Conservation (phyloP, 2,888 invertebrate species). For the Ceriagrion tenellum region DNA sequence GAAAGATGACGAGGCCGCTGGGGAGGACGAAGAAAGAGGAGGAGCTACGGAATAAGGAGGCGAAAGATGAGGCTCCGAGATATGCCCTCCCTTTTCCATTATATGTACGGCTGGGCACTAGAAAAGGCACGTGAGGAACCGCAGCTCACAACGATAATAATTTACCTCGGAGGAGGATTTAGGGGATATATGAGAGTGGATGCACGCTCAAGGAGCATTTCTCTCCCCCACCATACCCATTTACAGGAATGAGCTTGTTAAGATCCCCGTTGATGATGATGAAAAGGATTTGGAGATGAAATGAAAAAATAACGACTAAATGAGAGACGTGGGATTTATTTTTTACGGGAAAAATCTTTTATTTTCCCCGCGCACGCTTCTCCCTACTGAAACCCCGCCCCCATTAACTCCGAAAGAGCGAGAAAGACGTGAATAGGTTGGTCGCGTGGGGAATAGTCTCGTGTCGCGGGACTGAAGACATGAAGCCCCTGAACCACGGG, state of each 20-base stretch:
- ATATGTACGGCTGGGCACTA: not conserved
- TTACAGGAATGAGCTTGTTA: constrained; percentile 27
- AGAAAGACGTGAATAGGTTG: not conserved
- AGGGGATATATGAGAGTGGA: too few relatives aligned
- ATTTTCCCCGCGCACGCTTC: not conserved
- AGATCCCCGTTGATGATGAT: not conserved
- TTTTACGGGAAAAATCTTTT: not conserved
- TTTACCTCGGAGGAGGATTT: not conserved
- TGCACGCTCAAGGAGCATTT: not conserved
- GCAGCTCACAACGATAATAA: not conserved
- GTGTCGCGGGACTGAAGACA: not conserved
- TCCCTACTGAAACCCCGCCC: not conserved
- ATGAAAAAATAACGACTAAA: not conserved
- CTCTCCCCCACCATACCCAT: not conserved
- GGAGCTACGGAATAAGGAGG: not conserved
- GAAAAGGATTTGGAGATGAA: not conserved
- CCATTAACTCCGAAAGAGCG: not conserved
- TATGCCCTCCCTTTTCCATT: not conserved
- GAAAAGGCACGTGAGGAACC: constrained; percentile 26
- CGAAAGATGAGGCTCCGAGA: not conserved
- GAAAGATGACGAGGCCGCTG: not conserved
- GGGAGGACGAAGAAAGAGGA: not conserved
- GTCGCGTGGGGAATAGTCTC: not conserved
- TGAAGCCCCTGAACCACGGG: not conserved
- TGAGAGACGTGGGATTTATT: not conserved